Evolutionary conservation across 2,113 vertebrate genomes (phyloP), one percentile per base, ranked within the genome.

Genomic region (Mesocricetus auratus): DNA sequence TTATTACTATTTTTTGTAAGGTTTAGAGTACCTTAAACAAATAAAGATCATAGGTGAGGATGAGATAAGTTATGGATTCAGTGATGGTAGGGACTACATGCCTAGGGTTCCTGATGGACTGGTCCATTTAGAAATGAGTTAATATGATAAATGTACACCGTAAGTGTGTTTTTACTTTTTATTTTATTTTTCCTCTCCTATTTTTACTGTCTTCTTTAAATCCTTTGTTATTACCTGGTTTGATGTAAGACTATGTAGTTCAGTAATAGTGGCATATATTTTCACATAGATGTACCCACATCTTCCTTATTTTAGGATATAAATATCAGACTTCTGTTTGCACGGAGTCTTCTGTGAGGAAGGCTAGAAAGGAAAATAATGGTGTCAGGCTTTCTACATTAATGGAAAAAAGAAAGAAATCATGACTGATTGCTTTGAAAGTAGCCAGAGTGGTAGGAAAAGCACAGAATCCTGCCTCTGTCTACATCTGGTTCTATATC

Each of bases 131-230:
- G 39, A 82, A 75, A 64, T 89, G 36, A 42, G 42, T 42, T 79
- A 60, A 31, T 58, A 60, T 36, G 56, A n/a, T 3, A 81, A 79
- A 24, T 21, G 8, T 12, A 53, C 7, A 26, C 83, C 92, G 69
- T 64, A 4, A 68, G 11, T 64, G 9, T 66, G 1, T 36, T 86
- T 89, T 75, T 45, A 45, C 78, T 89, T 92, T 92, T 92, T 60
- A 62, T 62, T 93, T 96, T 16, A 77, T 50, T 9, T 56, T 47
- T 81, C 12, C 8, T 42, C 6, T 26, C 87, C 10, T 22, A 77
- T 94, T 95, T 91, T 71, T 31, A 89, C 71, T 81, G 7, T 93
- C 16, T 91, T 73, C 31, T 21, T n/a, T 19, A 68, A 93, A 39
- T 73, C 7, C 7, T 64, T 89, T 56, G 45, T 5, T 77, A 85